Conservation (phyloP, 2,797 vertebrate species). For the Sternarchorhynchus goeldii region DNA sequence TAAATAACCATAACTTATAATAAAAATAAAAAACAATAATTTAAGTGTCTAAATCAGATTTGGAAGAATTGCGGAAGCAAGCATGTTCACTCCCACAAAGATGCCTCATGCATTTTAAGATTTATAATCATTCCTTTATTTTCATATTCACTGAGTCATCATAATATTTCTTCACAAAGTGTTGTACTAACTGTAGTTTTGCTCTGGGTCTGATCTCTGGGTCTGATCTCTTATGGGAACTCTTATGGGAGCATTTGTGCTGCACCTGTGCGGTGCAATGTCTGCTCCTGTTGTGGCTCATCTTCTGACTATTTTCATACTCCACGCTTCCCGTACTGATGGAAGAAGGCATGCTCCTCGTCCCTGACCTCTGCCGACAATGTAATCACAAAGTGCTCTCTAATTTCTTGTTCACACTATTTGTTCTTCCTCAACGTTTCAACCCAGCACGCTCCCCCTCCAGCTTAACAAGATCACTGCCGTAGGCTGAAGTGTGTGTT, state of each 20-base stretch:
- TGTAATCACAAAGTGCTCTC: not conserved
- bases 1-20: not conserved
- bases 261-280: slow-evolving; percentile 26
- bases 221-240: slow-evolving; percentile 24
- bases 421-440: slow-evolving; percentile 28
- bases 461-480: not conserved
- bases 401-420: slow-evolving; percentile 30
- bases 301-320: slow-evolving; percentile 29
- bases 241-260: slow-evolving; percentile 30
- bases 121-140: not conserved
- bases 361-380: slow-evolving; percentile 23
- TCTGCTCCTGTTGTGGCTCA: not conserved
- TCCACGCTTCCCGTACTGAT: slow-evolving; percentile 39
- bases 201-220: not conserved
- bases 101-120: not conserved
- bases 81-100: slow-evolving; percentile 8
- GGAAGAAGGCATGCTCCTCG: slow-evolving; percentile 22
- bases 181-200: not conserved
- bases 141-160: not conserved
- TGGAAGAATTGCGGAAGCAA: not conserved
- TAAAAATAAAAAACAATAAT: too few species aligned
- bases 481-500: not conserved
- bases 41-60: not conserved
- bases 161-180: not conserved
- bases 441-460: not conserved